A percentile compares a stretch with the other conserved stretches of the same genome.
Conservation (phyloP, 2,113 vertebrate genomes). For the Piprites chloris region DNA sequence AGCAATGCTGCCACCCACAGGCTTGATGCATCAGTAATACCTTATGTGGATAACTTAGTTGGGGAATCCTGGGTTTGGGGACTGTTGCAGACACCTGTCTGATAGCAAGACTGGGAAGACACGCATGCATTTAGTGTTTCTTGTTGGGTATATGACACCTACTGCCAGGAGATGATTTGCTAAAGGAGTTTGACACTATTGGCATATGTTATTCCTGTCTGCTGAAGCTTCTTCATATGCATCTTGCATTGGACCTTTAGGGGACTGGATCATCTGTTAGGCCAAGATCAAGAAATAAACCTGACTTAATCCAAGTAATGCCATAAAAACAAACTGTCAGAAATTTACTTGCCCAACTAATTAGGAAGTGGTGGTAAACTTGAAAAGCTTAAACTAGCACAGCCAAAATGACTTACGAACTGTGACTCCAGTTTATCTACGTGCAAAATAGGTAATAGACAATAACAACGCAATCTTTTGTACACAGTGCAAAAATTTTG, state of each 20-base stretch:
- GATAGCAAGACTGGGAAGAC: neutral
- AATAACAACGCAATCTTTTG: neutral
- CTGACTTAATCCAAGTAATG: neutral
- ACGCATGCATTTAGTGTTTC: accelerated
- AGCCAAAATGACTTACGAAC: neutral
- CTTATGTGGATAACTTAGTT: neutral
- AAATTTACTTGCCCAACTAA: neutral
- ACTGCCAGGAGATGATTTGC: neutral
- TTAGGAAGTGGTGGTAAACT: neutral
- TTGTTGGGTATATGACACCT: neutral
- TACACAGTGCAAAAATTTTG: neutral
- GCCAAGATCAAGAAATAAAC: neutral
- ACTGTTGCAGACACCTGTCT: neutral
- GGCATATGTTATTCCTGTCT: neutral
- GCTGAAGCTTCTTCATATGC: neutral
- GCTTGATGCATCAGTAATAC: neutral
- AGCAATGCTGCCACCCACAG: neutral
- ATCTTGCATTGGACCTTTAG: neutral
- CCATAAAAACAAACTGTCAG: neutral
- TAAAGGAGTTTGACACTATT: neutral
- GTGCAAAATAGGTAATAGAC: neutral
- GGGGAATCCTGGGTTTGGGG: neutral
- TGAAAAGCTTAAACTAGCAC: neutral
- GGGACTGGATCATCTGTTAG: neutral
- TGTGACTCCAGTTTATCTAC: neutral